These are phyloP conservation scores for Neopipo cinnamomea DNA, from an alignment of 2,113 vertebrate genomes.

Conservation along the genomic window DNA sequence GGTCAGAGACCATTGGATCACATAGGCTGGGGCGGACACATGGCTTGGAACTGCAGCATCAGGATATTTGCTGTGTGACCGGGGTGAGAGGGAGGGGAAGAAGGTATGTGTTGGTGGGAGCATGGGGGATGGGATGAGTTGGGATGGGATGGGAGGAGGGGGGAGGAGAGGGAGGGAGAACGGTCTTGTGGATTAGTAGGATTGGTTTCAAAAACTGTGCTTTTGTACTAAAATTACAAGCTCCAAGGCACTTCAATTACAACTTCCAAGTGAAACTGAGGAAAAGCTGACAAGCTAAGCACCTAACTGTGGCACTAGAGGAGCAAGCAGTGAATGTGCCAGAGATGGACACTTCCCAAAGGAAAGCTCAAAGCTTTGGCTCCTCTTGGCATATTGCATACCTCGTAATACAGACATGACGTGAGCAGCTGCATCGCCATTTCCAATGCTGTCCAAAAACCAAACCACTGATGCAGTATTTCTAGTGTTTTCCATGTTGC, in stretches of 20 bases:
- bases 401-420: background rate
- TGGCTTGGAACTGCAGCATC: slow-evolving; percentile 57
- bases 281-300: background rate
- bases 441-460: slow-evolving; percentile 2
- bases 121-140: slow-evolving; percentile 45
- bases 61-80: slow-evolving; percentile 65
- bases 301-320: background rate
- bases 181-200: background rate
- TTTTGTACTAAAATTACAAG: background rate
- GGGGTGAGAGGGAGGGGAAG: slow-evolving; percentile 66
- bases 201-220: background rate
- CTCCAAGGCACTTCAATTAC: background rate
- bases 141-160: slow-evolving; percentile 5
- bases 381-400: background rate
- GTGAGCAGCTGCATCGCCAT: background rate
- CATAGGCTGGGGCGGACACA: slow-evolving; percentile 52
- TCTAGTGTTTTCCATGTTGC: slow-evolving; percentile 32
- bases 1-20: slow-evolving; percentile 45
- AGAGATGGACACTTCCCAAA: background rate
- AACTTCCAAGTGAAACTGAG: background rate
- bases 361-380: background rate
- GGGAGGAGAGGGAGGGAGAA: background rate
- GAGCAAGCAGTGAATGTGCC: background rate
- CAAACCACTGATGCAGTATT: slow-evolving; percentile 16
- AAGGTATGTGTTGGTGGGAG: slow-evolving; percentile 49